Conservation (phyloP, 1,140 invertebrate species). For the Dufourea novaeangliae region DNA sequence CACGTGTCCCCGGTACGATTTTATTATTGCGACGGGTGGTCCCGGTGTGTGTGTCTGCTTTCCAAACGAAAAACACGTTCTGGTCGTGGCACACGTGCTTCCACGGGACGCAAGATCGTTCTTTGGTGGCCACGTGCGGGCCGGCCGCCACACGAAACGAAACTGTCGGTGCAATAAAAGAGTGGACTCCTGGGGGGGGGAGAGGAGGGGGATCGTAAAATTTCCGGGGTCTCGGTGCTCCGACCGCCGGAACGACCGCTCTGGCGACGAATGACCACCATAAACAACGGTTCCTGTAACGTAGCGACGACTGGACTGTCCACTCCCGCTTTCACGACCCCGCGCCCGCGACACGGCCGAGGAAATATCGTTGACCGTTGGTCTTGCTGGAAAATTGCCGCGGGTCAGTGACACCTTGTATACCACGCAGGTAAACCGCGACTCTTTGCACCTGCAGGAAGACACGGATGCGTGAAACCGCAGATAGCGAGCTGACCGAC, state of each 20-base stretch:
- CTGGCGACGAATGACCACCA: slow-evolving; percentile 27
- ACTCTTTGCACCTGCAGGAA: slow-evolving; percentile 47
- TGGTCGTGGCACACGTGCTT: slow-evolving; percentile 10
- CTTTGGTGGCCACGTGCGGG: slow-evolving; percentile 40
- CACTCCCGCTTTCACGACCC: slow-evolving; percentile 27
- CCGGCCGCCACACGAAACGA: slow-evolving; percentile 23
- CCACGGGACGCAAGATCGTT: slow-evolving; percentile 19
- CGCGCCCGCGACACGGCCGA: slow-evolving; percentile 21
- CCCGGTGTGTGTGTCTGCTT: neutral
- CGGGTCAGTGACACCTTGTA: slow-evolving; percentile 59
- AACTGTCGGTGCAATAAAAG: slow-evolving; percentile 48
- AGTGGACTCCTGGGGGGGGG: no score
- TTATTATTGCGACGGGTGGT: slow-evolving; percentile 49
- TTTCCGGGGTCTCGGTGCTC: slow-evolving; percentile 18
- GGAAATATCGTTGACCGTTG: slow-evolving; percentile 39
- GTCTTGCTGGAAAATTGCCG: slow-evolving; percentile 41
- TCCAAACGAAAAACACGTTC: neutral
- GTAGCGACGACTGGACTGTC: no score
- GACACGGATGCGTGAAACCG: slow-evolving; percentile 36
- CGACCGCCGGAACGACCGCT: slow-evolving; percentile 30
- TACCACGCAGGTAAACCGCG: slow-evolving; percentile 34
- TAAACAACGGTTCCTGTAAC: slow-evolving; percentile 37
- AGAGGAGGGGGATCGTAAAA: slow-evolving; percentile 64
- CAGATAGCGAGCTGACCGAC: slow-evolving; percentile 24
- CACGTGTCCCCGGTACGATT: slow-evolving; percentile 23